Evolutionary conservation across 2,797 vertebrate species (phyloP), one percentile per base, ranked within the genome.

Genomic region (Protosalanx chinensis): DNA sequence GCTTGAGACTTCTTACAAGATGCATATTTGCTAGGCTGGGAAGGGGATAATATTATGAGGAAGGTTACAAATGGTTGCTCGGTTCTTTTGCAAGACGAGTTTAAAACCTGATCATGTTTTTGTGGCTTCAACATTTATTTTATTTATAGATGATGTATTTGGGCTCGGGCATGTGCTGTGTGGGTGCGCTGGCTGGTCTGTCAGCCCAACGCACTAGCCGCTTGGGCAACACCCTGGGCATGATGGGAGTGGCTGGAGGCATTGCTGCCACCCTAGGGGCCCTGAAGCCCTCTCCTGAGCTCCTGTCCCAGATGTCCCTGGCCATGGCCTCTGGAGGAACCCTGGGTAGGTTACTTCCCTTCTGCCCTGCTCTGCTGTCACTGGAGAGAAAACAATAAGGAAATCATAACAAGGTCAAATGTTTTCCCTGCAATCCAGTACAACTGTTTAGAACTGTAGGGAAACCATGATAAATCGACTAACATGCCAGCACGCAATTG

Each of bases 251-350:
- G 23, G 87, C 91, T 0, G 89, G 91, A 37, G 91, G 88, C 27
- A 65, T 93, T 13, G 93, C 87, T 1, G 91, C 89, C 61, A 94
- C 90, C 0, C 81, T 90, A 1, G 91, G 91, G 0, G 82, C 86
- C 62, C 80, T 87, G 13, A 93, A 94, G 76, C 92, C 92, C 2
- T 92, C 91, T 0, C 88, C 87, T 1, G 91, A 94, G 85, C 76
- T 93, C 56, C 83, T 93, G 79, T 87, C 86, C 5, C 90, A 93
- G 86, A 92, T 93, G 91, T 91, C 91, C 63, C 64, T 91, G 64
- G 92, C 88, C 29, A 87, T 92, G 91, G 91, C 91, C 72, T 87
- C 87, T 5, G 90, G 90, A 51, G 92, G 90, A 77, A 92, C 90
- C 56, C 64, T 90, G 20, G 90, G 88, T 88, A 76, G 2, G 84